Evolutionary conservation across 1,140 invertebrate genomes (phyloP).

Genomic region (Procambarus clarkii): DNA sequence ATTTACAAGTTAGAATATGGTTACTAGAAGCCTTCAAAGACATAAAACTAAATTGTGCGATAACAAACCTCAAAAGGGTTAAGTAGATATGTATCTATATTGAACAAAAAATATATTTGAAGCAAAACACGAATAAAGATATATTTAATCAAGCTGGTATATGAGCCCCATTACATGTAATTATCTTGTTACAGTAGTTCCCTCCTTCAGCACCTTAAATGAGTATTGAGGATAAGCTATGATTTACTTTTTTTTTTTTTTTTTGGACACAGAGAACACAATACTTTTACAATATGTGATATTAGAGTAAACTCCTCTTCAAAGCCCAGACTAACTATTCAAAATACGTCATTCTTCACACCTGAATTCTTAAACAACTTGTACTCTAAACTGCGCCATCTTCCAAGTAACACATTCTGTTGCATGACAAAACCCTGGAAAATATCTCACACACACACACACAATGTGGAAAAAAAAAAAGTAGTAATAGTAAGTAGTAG

Average conservation of each 20-base stretch:
- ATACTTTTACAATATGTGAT: not conserved
- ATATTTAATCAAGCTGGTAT: not conserved
- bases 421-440: not conserved
- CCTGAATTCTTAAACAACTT: not conserved
- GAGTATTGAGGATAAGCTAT: not conserved
- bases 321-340: not conserved
- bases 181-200: not conserved
- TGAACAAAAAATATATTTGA: not conserved
- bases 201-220: constrained; percentile 1
- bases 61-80: not conserved
- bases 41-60: not conserved
- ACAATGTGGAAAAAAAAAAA: too few species aligned
- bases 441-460: too few species aligned
- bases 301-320: not conserved
- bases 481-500: too few species aligned
- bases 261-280: not conserved
- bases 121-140: not conserved
- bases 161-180: not conserved
- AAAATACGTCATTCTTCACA: not conserved
- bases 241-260: not conserved
- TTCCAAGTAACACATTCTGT: not conserved
- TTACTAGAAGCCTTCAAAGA: not conserved
- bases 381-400: not conserved
- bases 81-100: not conserved
- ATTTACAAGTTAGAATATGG: not conserved